These are phyloP conservation scores for Acipenser transmontanus DNA, from an alignment of 2,797 vertebrate genomes.

Conservation along the genomic window DNA sequence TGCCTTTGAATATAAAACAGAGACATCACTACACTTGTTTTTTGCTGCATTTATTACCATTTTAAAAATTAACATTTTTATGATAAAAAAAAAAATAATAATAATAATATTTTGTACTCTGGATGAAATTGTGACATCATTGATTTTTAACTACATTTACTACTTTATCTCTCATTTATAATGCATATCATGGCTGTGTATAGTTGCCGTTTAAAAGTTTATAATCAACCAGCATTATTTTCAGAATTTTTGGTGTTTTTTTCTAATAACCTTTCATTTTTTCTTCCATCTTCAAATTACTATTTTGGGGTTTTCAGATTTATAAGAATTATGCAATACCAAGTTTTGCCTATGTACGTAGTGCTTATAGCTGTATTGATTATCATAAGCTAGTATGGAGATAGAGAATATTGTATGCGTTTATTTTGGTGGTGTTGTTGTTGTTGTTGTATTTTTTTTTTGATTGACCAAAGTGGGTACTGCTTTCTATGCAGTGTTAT, in stretches of 20 bases:
- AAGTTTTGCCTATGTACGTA: slow-evolving; percentile 99
- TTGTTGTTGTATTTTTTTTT: slow-evolving; percentile 61
- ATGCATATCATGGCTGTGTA: slow-evolving; percentile 99
- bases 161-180: slow-evolving; percentile 98
- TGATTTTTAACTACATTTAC: slow-evolving; percentile 98
- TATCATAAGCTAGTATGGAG: slow-evolving; percentile 98
- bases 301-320: slow-evolving; percentile 92
- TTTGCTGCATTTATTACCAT: slow-evolving; percentile 99
- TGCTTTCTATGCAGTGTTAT: slow-evolving; percentile 97
- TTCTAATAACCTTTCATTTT: slow-evolving; percentile 77
- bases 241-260: slow-evolving; percentile 93
- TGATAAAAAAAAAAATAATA: slow-evolving; percentile 67
- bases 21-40: slow-evolving; percentile 98
- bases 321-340: slow-evolving; percentile 99
- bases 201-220: slow-evolving; percentile 96
- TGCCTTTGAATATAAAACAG: slow-evolving; percentile 91
- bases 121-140: slow-evolving; percentile 88
- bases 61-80: slow-evolving; percentile 99
- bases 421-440: slow-evolving; percentile 69
- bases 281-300: slow-evolving; percentile 97
- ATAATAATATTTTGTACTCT: slow-evolving; percentile 94
- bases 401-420: slow-evolving; percentile 80
- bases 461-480: slow-evolving; percentile 98
- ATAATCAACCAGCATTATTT: slow-evolving; percentile 97
- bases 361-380: slow-evolving; percentile 98